Conservation (phyloP, 2,888 invertebrate genomes). For the Lithophane ornitopus region DNA sequence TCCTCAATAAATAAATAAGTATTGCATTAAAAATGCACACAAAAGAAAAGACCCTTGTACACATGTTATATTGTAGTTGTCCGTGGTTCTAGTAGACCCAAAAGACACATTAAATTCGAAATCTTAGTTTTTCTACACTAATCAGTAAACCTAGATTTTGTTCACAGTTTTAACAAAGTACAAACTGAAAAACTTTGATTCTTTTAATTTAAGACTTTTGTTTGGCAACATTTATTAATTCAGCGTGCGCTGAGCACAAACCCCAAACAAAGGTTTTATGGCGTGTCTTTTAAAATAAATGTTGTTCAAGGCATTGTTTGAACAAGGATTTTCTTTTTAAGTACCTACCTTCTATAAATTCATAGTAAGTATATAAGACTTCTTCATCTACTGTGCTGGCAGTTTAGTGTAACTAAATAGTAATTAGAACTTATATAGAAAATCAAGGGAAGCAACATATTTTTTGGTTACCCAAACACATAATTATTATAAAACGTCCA, state of each 20-base stretch:
- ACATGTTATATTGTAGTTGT: not conserved
- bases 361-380: not conserved
- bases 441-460: not conserved
- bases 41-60: conserved; percentile 29
- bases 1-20: conserved; percentile 5
- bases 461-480: not conserved
- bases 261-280: conserved; percentile 6
- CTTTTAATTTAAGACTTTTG: conserved; percentile 10
- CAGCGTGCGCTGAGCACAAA: not conserved
- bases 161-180: conserved; percentile 31
- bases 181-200: conserved; percentile 30
- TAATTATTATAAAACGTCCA: not conserved
- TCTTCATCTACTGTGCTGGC: not conserved
- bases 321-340: not conserved
- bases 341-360: not conserved
- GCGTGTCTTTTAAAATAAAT: conserved; percentile 12
- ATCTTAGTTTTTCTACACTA: conserved; percentile 12
- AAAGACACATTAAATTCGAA: conserved; percentile 22
- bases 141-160: conserved; percentile 16
- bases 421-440: not conserved
- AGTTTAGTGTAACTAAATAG: not conserved
- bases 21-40: conserved; percentile 17
- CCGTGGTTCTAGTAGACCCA: conserved; percentile 11
- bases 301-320: not conserved
- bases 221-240: conserved; percentile 22